Percentiles rank a stretch among this genome's conserved stretches.
phyloP scores from a whole-genome alignment of 2,113 vertebrate species.

The Mirounga angustirostris region DNA sequence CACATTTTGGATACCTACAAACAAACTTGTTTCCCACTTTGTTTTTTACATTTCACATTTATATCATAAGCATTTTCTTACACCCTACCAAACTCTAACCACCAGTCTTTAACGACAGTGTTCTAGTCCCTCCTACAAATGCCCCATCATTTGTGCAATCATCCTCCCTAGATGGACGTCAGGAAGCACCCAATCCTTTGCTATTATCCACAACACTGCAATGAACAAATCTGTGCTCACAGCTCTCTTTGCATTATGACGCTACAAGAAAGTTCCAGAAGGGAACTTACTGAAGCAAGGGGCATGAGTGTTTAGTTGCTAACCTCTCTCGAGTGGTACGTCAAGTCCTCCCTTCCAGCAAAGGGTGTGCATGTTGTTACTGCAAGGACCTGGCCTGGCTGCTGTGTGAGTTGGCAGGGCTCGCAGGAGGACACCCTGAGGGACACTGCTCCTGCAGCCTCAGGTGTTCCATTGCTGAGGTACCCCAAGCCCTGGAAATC shows the following conservation, averaged over 20 bases:
- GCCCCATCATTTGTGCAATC: not conserved
- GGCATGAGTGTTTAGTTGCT: not conserved
- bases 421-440: not conserved
- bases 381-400: not conserved
- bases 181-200: not conserved
- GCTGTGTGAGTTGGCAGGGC: not conserved
- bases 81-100: not conserved
- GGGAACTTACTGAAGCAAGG: not conserved
- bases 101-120: not conserved
- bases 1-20: not conserved
- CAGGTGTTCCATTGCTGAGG: not conserved
- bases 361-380: fast-evolving
- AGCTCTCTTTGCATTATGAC: not conserved
- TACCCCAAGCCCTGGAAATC: not conserved
- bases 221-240: not conserved
- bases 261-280: not conserved
- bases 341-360: not conserved
- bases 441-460: not conserved
- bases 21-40: not conserved
- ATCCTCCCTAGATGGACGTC: not conserved
- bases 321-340: not conserved
- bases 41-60: not conserved
- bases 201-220: not conserved
- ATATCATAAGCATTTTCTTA: not conserved
- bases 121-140: too few relatives aligned